Base-by-base conservation (phyloP, 2,113 vertebrate species). In the Echinops telfairi region DNA sequence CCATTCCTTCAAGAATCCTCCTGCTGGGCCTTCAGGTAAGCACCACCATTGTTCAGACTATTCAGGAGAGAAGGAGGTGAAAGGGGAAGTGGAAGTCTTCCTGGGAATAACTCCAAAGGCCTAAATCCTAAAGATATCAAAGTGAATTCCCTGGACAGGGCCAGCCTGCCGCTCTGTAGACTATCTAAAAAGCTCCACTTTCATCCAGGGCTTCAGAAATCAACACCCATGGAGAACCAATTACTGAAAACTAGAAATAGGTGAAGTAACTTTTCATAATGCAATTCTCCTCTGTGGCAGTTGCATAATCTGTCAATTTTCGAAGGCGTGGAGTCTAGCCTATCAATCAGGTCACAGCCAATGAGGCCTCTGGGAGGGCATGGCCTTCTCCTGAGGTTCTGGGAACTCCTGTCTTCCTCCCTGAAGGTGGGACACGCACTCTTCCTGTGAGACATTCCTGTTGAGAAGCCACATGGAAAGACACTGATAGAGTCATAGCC, bases 21-120 rank as follows among this genome's bases (percentile, higher is more conserved):
- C 38, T 23, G 15, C 62, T 58, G 81, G 33, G 17, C 4, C 33
- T 71, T 91, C 3, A 25, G 31, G 62, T 40, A 38, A 82, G 53
- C 15, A 83, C n/a, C 70, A 86, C 70, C 62, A 29, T 36, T 79
- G 36, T 77, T 58, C 36, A 57, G 71, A 33, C 43, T n/a, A 19
- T 73, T 25, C 23, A 20, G 33, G 38, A 88, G 82, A 81, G 53
- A 60, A 79, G 14, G 6, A 66, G 36, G 14, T 4, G 9, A 77
- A 57, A 57, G 75, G 16, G 31, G 23, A 71, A 75, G n/a, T 58
- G 86, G 91, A 89, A 43, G 38, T 70, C 83, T n/a, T 73, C 87
- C 29, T 70, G 47, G 66, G 31, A 84, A 19, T 27, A 80, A 92
- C 68, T 90, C 57, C 40, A 73, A 78, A 79, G 78, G 12, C 57